Base-by-base conservation (phyloP, 2,888 invertebrate species). In the Eupeodes luniger region DNA sequence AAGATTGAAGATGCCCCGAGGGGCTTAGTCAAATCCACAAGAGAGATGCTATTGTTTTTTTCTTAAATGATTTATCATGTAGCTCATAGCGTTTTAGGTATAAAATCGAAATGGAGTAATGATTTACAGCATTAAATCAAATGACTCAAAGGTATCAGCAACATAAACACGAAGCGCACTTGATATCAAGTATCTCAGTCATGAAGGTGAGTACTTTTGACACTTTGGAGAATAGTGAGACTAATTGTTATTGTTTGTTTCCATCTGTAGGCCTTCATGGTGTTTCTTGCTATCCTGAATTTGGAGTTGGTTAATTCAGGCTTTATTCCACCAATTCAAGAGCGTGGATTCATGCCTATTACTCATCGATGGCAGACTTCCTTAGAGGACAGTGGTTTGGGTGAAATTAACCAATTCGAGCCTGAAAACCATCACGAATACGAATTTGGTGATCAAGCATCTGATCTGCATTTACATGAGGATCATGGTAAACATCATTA, bases 151-250 rank as follows among this genome's bases (percentile, higher is more conserved):
- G 82, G 47, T 70, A 76, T 69, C 44, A 62, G 53, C 69, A 79
- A 27, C 47, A 0, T 51, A 36, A 34, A 36, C 40, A 57, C 53
- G 49, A 80, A 70, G 36, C 57, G 59, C 72, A 47, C 27, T 40
- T 62, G 59, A 19, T 49, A 34, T 10, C 7, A 53, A 7, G 6
- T 59, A 0, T 10, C 53, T 70, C 70, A 59, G 51, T 72, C 44
- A 87, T 87, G 87, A 76, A 83, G 87, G 87, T 87, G 66, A n/a
- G 34, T 66, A n/a, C 16, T 61, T 36, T 74, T 40, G 53, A 69
- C 34, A 0, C 14, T 59, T 59, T 57, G 14, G 14, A 14, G 3
- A n/a, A 19, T 16, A 14, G 2, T 10, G 5, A 27, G 12, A 2
- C 3, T 51, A 19, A 53, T 5, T 40, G 5, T 47, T 36, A 61